A percentile compares a stretch with the other conserved stretches of the same genome.
phyloP scores from a whole-genome alignment of 2,113 vertebrate genomes.

The Notechis scutatus region DNA sequence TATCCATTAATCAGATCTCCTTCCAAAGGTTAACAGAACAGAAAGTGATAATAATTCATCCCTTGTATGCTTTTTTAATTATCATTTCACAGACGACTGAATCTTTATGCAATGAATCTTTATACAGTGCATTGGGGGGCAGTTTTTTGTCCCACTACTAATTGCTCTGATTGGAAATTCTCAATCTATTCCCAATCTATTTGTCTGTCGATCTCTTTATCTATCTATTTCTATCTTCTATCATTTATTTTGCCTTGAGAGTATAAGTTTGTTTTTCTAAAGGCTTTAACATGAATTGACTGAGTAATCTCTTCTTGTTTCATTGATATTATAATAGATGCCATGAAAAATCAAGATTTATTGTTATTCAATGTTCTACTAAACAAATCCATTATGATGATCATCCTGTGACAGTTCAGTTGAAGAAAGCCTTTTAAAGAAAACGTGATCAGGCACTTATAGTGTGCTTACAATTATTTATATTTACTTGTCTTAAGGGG shows the following conservation, averaged over 20 bases:
- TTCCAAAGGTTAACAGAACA: slow-evolving; percentile 46
- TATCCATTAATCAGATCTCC: slow-evolving; percentile 35
- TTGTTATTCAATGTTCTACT: slow-evolving; percentile 15
- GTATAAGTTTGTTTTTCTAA: slow-evolving; percentile 9
- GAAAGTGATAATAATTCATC: slow-evolving; percentile 52
- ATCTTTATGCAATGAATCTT: slow-evolving; percentile 32
- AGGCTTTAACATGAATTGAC: not conserved
- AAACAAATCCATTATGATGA: slow-evolving; percentile 10
- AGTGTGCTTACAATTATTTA: slow-evolving; percentile 51
- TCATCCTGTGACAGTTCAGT: not conserved
- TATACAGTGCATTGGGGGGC: not conserved
- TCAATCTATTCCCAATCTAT: not conserved
- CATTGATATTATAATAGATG: slow-evolving; percentile 21
- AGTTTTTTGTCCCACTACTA: not conserved
- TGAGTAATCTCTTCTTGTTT: not conserved
- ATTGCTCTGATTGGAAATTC: slow-evolving; percentile 14
- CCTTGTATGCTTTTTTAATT: slow-evolving; percentile 33
- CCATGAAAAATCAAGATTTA: slow-evolving; percentile 31
- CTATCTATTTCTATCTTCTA: not conserved
- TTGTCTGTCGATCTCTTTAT: not conserved
- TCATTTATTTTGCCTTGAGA: not conserved
- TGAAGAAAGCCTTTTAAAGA: slow-evolving; percentile 29
- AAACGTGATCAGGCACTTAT: slow-evolving; percentile 25
- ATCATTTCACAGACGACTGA: slow-evolving; percentile 17
- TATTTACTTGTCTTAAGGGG: slow-evolving; percentile 73